Base-by-base conservation (phyloP, 2,113 vertebrate genomes). In the Podiceps cristatus region DNA sequence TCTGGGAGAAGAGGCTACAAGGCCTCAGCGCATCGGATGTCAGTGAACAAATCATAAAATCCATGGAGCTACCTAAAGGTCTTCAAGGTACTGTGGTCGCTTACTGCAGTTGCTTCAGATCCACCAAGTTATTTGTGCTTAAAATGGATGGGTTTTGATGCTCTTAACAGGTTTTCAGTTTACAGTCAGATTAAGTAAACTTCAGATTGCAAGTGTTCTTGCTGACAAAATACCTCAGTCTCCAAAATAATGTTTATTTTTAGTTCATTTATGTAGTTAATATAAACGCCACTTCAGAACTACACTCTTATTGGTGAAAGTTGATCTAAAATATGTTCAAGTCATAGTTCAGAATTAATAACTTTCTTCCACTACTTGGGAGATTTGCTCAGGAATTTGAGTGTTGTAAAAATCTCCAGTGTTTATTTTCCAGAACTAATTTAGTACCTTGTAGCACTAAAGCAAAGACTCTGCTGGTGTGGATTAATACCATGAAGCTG, bases 1-100 rank as follows among this genome's bases (percentile, higher is more conserved):
- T 99, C 90, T 99, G 99, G 99, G 99, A 99, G 98, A 99, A 99
- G 97, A 98, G 99, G 86, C 97, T 99, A 90, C 99, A 99, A 98
- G 99, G 99, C 78, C 98, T 99, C 72, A 98, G 98, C 37, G 98
- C 99, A 5, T 99, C 98, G 11, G 99, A 99, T 67, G 97, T 99
- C 90, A 98, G 99, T 13, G 98, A 99, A 86, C 98, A 99, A 91
- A 98, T 99, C 66, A 98, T 99, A 66, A 98, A 98, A 87, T 98
- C 98, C 94, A 99, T 99, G 98, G 98, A 99, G 52, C 98, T 99
- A 25, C 99, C 99, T 31, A 99, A 99, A 98, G 99, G 99, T 59
- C 98, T 99, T 92, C 99, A 99, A 98, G 99, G 99, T 99, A 98
- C 31, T 63, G 35, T 52, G 50, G 29, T 73, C 60, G 4, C 33